Base-by-base conservation (phyloP, 2,113 vertebrate genomes). In the Cottus gobio region DNA sequence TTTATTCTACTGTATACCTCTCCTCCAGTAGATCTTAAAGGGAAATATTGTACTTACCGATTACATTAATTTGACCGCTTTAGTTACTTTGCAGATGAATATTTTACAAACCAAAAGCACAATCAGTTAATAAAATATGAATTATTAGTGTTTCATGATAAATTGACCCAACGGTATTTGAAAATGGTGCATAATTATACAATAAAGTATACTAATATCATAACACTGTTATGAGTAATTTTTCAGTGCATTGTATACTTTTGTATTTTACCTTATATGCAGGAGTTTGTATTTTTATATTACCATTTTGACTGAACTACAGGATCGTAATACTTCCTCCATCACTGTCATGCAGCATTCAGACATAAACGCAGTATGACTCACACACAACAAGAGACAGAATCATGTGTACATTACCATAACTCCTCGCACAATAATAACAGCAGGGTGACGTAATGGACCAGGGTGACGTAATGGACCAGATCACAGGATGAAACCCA, bases 381-480 rank as follows among this genome's bases (percentile, higher is more conserved):
- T 39, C 37, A 16, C 54, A 71, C 18, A 68, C 18, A 46, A 39
- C 13, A 52, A 36, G 9, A 37, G 50, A 44, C 57, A 64, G 54
- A 61, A 68, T 79, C 28, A 64, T 57, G 34, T 56, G n/a, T 12
- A 24, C 46, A 67, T 74, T 67, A 74, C 52, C 64, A 54, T 70
- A 71, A 70, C 30, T 61, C 57, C 18, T 15, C 10, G 26, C 58
- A 69, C 44, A 82, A 58, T 76, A 37, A 79, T 73, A 76, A 83
- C 77, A 61, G 57, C 60, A 73, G 69, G 37, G 31, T 63, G 73
- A 87, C 61, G 81, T 87, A 80, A 81, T 75, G 71, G 66, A 79
- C 62, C 77, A 37, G 44, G 37, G 31, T 63, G 73, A 87, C 61
- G 81, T 87, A 80, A 81, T 75, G 71, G 66, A 79, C 62, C 77